Percentiles rank a stretch among this genome's conserved stretches.
Evolutionary conservation across 2,888 invertebrate species (phyloP).

Genomic region (Ectobius pallidus): DNA sequence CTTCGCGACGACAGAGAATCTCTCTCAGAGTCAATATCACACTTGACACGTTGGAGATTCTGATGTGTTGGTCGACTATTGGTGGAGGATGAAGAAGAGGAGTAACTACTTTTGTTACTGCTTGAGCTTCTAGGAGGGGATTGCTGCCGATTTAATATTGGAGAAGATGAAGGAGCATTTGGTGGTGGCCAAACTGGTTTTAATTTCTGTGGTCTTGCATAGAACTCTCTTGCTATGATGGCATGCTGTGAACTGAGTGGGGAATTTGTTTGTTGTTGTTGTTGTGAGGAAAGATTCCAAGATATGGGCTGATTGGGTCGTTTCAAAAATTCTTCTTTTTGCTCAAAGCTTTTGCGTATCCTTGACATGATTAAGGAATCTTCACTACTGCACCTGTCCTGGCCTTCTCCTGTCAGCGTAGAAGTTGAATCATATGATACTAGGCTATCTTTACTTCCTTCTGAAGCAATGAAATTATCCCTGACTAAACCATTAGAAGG

Average conservation of each 20-base stretch:
- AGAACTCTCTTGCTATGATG: slow-evolving; percentile 65
- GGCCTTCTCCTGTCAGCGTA: slow-evolving; percentile 41
- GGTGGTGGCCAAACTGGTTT: slow-evolving; percentile 73
- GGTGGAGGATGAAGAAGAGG: not conserved
- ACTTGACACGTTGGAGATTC: slow-evolving; percentile 58
- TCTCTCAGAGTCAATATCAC: slow-evolving; percentile 56
- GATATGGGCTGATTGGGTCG: slow-evolving; percentile 68
- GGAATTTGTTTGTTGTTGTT: slow-evolving; percentile 2
- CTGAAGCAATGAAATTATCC: slow-evolving; percentile 55
- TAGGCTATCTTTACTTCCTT: slow-evolving; percentile 71
- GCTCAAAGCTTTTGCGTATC: slow-evolving; percentile 81
- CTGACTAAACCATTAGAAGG: slow-evolving; percentile 48
- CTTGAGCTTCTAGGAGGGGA: slow-evolving; percentile 31
- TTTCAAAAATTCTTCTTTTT: slow-evolving; percentile 87
- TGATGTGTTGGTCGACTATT: slow-evolving; percentile 55
- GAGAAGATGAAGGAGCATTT: slow-evolving; percentile 5
- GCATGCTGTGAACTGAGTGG: slow-evolving; percentile 29
- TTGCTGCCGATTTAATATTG: slow-evolving; percentile 15
- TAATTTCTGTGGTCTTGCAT: slow-evolving; percentile 79
- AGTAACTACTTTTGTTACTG: slow-evolving; percentile 4
- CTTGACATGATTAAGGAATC: slow-evolving; percentile 74
- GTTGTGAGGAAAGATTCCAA: slow-evolving; percentile 25
- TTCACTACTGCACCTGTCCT: slow-evolving; percentile 52
- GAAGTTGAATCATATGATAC: slow-evolving; percentile 65
- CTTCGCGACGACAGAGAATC: slow-evolving; percentile 49